Evolutionary conservation across 2,888 invertebrate genomes (phyloP).

Genomic region (Escarpia spicata): DNA sequence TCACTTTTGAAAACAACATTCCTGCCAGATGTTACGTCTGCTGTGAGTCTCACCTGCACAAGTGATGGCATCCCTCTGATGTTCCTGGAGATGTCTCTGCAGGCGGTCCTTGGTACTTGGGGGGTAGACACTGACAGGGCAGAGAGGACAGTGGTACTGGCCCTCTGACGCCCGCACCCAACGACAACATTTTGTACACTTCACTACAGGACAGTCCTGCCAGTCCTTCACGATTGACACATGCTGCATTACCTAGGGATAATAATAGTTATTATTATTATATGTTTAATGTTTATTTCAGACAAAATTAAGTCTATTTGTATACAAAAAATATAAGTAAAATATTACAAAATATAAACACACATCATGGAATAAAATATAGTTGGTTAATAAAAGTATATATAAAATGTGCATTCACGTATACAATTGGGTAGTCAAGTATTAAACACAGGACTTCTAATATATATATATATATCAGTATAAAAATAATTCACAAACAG

Average conservation of each 20-base stretch:
- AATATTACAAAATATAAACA: too few relatives aligned
- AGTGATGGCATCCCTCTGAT: not conserved
- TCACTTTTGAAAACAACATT: not conserved
- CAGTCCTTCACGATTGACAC: not conserved
- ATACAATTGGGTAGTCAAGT: too few relatives aligned
- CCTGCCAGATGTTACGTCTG: not conserved
- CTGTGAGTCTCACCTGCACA: not conserved
- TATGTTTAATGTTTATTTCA: too few relatives aligned
- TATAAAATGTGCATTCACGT: too few relatives aligned
- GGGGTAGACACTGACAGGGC: slow-evolving; percentile 13
- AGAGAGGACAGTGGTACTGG: not conserved
- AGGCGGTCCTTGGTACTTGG: not conserved
- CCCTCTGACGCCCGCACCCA: not conserved
- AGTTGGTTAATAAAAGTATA: too few relatives aligned
- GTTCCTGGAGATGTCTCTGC: not conserved
- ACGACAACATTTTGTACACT: not conserved
- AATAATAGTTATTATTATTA: too few relatives aligned
- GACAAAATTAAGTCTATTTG: too few relatives aligned
- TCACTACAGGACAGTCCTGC: not conserved
- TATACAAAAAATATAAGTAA: too few relatives aligned
- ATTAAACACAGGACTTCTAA: too few relatives aligned
- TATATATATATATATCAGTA: too few relatives aligned
- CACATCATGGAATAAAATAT: too few relatives aligned
- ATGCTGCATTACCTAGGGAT: not conserved
- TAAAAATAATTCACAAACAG: too few relatives aligned